Percentiles rank a stretch among this genome's conserved stretches.
Evolutionary conservation across 2,797 vertebrate species (phyloP).

Genomic region (Pygocentrus nattereri): DNA sequence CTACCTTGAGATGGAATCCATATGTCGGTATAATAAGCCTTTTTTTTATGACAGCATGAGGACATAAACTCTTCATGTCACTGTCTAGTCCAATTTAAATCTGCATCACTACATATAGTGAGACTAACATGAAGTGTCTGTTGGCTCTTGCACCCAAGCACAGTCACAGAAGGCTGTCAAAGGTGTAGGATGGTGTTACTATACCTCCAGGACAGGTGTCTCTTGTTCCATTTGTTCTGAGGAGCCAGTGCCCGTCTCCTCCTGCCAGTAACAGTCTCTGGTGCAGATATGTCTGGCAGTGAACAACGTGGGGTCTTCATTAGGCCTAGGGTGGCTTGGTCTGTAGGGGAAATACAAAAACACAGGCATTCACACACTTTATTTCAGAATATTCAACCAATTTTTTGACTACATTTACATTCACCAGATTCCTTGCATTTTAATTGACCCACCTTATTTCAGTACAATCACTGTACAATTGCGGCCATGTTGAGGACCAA

Average conservation of each 20-base stretch:
- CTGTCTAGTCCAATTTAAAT: neutral
- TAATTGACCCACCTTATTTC: too few relatives aligned
- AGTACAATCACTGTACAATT: too few relatives aligned
- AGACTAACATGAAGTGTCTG: neutral
- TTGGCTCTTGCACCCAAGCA: neutral
- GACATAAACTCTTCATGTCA: neutral
- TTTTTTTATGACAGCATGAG: slow-evolving; percentile 10
- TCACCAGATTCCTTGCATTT: neutral
- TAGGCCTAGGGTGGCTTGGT: slow-evolving; percentile 87
- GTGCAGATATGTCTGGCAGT: slow-evolving; percentile 83
- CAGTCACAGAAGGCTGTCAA: neutral
- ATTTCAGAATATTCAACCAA: neutral
- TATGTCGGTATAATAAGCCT: slow-evolving; percentile 22
- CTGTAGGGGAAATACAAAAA: slow-evolving; percentile 67
- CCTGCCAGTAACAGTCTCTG: slow-evolving; percentile 70
- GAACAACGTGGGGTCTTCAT: slow-evolving; percentile 98
- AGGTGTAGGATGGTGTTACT: slow-evolving; percentile 31
- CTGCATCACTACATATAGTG: neutral
- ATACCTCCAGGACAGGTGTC: slow-evolving; percentile 97
- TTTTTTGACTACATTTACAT: neutral
- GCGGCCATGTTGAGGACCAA: too few relatives aligned
- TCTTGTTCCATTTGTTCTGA: slow-evolving; percentile 91
- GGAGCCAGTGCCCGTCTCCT: slow-evolving; percentile 77
- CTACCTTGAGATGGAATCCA: slow-evolving; percentile 25
- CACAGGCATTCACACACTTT: slow-evolving; percentile 48